Conservation (phyloP, 92 coral and sea anemone species). For the Epizoanthus rinbou region DNA sequence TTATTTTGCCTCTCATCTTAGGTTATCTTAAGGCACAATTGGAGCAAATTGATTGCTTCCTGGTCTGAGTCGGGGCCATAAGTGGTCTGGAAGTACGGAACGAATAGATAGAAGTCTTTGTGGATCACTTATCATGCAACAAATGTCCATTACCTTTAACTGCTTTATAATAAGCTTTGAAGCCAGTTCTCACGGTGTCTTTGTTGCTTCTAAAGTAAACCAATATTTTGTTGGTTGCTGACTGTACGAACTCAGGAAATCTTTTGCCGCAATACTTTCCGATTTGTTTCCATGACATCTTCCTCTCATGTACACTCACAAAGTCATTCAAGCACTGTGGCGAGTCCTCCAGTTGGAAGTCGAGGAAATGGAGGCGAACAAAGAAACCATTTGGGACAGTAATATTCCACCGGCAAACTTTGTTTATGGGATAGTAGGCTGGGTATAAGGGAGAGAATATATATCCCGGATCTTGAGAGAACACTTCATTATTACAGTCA, state of each 20-base stretch:
- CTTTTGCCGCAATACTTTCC: slow-evolving; percentile 73
- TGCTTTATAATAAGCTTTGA: slow-evolving; percentile 54
- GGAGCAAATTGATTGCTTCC: too few relatives aligned
- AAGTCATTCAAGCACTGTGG: slow-evolving; percentile 61
- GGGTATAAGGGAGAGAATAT: slow-evolving; percentile 57
- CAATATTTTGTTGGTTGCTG: slow-evolving; percentile 52
- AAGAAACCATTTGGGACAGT: slow-evolving; percentile 22
- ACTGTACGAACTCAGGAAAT: slow-evolving; percentile 63
- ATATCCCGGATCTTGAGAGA: slow-evolving; percentile 15
- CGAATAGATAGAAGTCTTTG: too few relatives aligned
- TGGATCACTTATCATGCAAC: too few relatives aligned
- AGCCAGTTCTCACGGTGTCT: slow-evolving; percentile 43
- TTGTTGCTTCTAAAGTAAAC: slow-evolving; percentile 55
- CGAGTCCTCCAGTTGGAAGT: slow-evolving; percentile 65
- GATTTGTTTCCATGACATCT: neutral
- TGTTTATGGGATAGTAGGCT: slow-evolving; percentile 42
- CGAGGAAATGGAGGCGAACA: slow-evolving; percentile 55
- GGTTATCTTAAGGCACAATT: too few relatives aligned
- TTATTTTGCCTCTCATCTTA: too few relatives aligned
- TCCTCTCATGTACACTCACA: slow-evolving; percentile 45
- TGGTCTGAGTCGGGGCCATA: too few relatives aligned
- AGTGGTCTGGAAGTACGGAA: too few relatives aligned
- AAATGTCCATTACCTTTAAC: slow-evolving; percentile 38
- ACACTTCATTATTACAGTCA: too few relatives aligned
- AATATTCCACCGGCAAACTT: slow-evolving; percentile 57